A percentile compares a stretch with the other conserved stretches of the same genome.
Evolutionary conservation across 2,113 vertebrate genomes (phyloP).

Genomic region (Dinomys branickii): DNA sequence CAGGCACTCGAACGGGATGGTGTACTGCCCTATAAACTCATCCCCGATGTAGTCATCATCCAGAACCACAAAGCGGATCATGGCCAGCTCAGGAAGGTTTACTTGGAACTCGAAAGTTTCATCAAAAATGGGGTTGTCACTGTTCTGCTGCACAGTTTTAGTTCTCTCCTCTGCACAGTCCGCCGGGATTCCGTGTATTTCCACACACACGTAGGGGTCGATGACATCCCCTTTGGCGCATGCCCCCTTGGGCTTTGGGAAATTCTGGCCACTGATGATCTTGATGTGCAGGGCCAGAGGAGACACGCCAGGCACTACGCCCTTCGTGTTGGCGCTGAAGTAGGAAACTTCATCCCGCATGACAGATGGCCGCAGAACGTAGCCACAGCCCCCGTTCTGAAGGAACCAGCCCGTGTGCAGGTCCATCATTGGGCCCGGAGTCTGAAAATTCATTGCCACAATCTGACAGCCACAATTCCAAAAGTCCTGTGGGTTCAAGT

Average conservation of each 20-base stretch:
- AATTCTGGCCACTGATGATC: slow-evolving; percentile 97
- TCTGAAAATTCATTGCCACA: slow-evolving; percentile 98
- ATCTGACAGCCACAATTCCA: slow-evolving; percentile 99
- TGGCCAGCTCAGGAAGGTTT: slow-evolving; percentile 96
- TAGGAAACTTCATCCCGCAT: slow-evolving; percentile 98
- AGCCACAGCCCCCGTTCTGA: slow-evolving; percentile 96
- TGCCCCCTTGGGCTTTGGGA: slow-evolving; percentile 97
- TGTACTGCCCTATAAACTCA: slow-evolving; percentile 98
- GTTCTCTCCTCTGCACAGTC: slow-evolving; percentile 97
- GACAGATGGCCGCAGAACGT: slow-evolving; percentile 94
- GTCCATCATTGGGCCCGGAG: slow-evolving; percentile 97
- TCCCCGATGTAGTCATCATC: slow-evolving; percentile 99
- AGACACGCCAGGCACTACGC: slow-evolving; percentile 95
- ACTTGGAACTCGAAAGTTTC: slow-evolving; percentile 99
- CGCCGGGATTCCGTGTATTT: slow-evolving; percentile 96
- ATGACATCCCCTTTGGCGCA: slow-evolving; percentile 98
- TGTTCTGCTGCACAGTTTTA: slow-evolving; percentile 96
- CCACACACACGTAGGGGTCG: slow-evolving; percentile 97
- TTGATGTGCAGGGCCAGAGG: slow-evolving; percentile 96
- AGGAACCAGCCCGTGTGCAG: slow-evolving; percentile 96
- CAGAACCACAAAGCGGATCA: slow-evolving; percentile 96
- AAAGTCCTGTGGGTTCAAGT: slow-evolving; percentile 97
- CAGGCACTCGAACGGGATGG: slow-evolving; percentile 95
- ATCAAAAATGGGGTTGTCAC: slow-evolving; percentile 97
- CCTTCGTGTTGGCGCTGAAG: slow-evolving; percentile 97